Conservation (phyloP, 2,797 vertebrate genomes). For the Tokudaia muenninki region DNA sequence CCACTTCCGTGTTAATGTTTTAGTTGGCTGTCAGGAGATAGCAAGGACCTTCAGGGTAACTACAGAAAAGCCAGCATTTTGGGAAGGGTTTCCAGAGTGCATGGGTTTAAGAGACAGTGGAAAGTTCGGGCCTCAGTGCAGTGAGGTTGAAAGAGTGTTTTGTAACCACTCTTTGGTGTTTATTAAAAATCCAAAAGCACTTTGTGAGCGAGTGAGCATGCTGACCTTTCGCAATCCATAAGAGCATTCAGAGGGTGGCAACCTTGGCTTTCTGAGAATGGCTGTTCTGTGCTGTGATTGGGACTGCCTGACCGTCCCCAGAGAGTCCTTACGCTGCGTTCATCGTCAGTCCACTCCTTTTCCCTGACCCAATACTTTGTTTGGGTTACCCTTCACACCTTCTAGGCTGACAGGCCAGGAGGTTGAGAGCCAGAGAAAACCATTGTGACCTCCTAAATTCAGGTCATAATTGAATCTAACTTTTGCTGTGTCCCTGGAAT, state of each 20-base stretch:
- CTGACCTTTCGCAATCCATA: neutral
- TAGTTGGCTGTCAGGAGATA: constrained; percentile 81
- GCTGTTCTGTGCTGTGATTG: neutral
- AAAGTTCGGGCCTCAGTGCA: constrained; percentile 64
- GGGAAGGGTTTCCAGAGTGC: constrained; percentile 80
- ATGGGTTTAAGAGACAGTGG: constrained; percentile 70
- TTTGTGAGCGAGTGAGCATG: neutral
- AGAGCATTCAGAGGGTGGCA: neutral
- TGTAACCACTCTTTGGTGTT: no score
- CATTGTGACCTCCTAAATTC: neutral
- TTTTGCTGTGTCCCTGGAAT: neutral
- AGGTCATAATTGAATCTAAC: neutral
- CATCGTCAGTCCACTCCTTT: neutral
- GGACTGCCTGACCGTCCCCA: neutral
- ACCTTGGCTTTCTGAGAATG: neutral
- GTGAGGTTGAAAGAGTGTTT: constrained; percentile 42
- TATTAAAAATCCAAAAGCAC: constrained; percentile 54
- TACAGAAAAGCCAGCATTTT: constrained; percentile 83
- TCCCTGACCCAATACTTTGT: neutral
- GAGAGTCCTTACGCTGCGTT: neutral
- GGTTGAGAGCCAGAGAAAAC: neutral
- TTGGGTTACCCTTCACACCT: neutral
- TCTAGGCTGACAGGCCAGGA: neutral
- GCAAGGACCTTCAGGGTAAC: constrained; percentile 81
- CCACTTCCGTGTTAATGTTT: constrained; percentile 84